Evolutionary conservation across 2,113 vertebrate genomes (phyloP).

Genomic region (Prionailurus bengalensis): DNA sequence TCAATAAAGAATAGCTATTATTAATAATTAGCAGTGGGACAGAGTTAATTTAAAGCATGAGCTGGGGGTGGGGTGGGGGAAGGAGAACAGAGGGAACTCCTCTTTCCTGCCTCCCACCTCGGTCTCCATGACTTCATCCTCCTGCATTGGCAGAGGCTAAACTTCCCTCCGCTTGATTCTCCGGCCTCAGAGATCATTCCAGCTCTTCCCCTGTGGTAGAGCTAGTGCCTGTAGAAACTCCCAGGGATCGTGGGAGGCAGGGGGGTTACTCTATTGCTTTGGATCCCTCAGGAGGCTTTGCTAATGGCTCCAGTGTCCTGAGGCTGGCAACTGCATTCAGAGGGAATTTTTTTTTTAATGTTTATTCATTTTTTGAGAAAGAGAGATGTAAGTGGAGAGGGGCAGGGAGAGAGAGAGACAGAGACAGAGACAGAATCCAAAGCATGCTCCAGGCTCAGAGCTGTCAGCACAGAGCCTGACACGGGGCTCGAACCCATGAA

Average conservation of each 20-base stretch:
- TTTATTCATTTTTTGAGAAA: no score
- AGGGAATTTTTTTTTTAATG: neutral
- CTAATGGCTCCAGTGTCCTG: neutral
- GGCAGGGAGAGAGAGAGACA: no score
- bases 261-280: neutral
- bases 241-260: neutral
- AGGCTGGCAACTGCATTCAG: neutral
- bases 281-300: neutral
- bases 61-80: neutral
- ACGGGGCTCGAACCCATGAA: no score
- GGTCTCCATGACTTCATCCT: neutral
- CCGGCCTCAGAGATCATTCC: constrained; percentile 13
- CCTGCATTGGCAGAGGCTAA: neutral
- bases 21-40: constrained; percentile 81
- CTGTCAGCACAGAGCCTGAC: no score
- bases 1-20: constrained; percentile 83
- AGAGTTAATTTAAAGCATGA: constrained; percentile 74
- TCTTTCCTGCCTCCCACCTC: constrained; percentile 3
- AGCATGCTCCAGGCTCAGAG: no score
- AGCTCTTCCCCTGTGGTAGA: neutral
- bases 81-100: neutral
- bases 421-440: no score
- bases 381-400: no score
- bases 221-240: neutral
- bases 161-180: neutral